Evolutionary conservation across 2,888 invertebrate genomes (phyloP).

Genomic region (Tanaodytes sp.): DNA sequence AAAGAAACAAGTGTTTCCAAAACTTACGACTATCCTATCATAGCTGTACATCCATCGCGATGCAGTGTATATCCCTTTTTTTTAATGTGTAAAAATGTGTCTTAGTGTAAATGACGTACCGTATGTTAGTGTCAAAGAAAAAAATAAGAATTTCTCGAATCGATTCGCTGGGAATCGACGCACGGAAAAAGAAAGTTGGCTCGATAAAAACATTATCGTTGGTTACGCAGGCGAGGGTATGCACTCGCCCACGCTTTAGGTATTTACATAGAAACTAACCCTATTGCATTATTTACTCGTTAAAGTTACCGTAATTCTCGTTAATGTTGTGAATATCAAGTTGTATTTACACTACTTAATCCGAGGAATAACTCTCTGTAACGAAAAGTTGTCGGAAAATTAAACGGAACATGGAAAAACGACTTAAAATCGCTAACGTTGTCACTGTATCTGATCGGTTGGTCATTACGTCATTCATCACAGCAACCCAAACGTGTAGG

Average conservation of each 20-base stretch:
- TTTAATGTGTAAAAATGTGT: slow-evolving; percentile 58
- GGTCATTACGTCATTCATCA: slow-evolving; percentile 39
- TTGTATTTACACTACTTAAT: slow-evolving; percentile 72
- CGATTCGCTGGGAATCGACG: slow-evolving; percentile 60
- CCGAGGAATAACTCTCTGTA: slow-evolving; percentile 68
- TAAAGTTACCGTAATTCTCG: slow-evolving; percentile 70
- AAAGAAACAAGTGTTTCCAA: slow-evolving; percentile 64
- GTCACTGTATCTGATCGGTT: slow-evolving; percentile 57
- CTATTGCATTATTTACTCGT: slow-evolving; percentile 70
- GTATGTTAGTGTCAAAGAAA: slow-evolving; percentile 62
- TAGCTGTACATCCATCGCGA: slow-evolving; percentile 68
- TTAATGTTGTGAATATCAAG: slow-evolving; percentile 69
- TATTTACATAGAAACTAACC: slow-evolving; percentile 70
- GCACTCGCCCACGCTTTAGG: slow-evolving; percentile 66
- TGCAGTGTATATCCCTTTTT: slow-evolving; percentile 66
- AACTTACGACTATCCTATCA: slow-evolving; percentile 64
- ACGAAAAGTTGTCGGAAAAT: slow-evolving; percentile 56
- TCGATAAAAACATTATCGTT: slow-evolving; percentile 71
- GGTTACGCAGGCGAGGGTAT: slow-evolving; percentile 70
- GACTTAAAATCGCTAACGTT: slow-evolving; percentile 66
- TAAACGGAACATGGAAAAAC: slow-evolving; percentile 60
- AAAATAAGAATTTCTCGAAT: slow-evolving; percentile 66
- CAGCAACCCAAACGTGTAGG: slow-evolving; percentile 47
- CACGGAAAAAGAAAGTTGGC: slow-evolving; percentile 67
- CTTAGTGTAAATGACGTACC: slow-evolving; percentile 59